Conservation (phyloP, 2,113 vertebrate species). For the Oryzias melastigma region DNA sequence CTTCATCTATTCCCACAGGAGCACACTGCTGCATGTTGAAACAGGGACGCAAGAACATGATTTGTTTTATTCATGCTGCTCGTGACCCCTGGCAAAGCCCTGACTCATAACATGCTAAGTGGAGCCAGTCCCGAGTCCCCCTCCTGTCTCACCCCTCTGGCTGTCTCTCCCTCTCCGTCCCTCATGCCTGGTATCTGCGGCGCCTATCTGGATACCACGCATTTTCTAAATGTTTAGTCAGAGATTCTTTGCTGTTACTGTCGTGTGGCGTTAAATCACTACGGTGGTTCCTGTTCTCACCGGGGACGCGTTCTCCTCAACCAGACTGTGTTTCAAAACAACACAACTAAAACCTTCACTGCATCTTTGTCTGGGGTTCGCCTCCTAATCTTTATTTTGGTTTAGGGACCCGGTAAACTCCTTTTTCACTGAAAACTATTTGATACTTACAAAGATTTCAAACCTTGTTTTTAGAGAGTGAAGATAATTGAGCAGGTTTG, state of each 20-base stretch:
- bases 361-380: no score
- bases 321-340: neutral
- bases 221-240: conserved; percentile 65
- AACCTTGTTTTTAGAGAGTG: no score
- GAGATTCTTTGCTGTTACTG: conserved; percentile 45
- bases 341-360: no score
- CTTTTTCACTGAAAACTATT: no score
- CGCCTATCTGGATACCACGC: conserved; percentile 61
- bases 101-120: conserved; percentile 52
- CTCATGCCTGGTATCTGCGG: conserved; percentile 47
- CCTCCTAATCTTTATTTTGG: no score
- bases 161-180: conserved; percentile 10
- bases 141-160: conserved; percentile 27
- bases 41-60: conserved; percentile 29
- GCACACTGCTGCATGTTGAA: conserved; percentile 20
- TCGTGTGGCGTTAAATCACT: conserved; percentile 20
- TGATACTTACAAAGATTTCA: no score
- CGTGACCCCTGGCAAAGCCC: conserved; percentile 56
- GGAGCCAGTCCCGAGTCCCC: conserved; percentile 24
- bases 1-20: conserved; percentile 27
- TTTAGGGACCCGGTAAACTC: no score
- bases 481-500: no score
- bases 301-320: neutral
- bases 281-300: neutral
- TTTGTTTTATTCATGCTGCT: conserved; percentile 63